Conservation (phyloP, 2,797 vertebrate species). For the Smutsia temminckii region DNA sequence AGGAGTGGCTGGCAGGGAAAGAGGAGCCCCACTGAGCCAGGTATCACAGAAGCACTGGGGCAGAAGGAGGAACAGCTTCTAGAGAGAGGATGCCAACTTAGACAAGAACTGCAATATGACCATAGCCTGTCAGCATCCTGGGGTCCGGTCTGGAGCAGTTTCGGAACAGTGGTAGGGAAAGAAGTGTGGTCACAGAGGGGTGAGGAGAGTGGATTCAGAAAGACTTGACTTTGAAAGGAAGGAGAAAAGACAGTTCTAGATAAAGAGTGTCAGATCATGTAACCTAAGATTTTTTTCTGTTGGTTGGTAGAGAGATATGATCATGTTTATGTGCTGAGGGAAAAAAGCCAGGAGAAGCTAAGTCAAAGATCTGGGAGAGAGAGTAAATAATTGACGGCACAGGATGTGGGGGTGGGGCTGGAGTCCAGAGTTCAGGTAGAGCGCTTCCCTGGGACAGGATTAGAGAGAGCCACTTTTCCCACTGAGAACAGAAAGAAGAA, state of each 20-base stretch:
- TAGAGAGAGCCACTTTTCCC: neutral
- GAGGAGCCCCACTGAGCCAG: neutral
- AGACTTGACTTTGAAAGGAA: neutral
- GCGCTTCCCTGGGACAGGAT: neutral
- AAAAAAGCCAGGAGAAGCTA: constrained; percentile 20
- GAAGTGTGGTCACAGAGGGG: too few relatives aligned
- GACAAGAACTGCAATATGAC: constrained; percentile 51
- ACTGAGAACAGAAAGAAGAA: neutral
- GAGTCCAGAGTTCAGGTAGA: constrained; percentile 44
- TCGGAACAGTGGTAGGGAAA: neutral
- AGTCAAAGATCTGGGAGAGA: neutral
- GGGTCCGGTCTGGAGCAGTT: neutral
- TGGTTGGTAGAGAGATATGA: constrained; percentile 11
- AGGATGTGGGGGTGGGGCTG: neutral
- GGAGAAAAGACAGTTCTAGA: neutral
- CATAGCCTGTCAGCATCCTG: neutral
- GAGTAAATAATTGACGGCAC: constrained; percentile 63
- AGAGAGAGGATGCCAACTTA: constrained; percentile 9
- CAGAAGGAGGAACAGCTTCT: neutral
- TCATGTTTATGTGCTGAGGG: neutral
- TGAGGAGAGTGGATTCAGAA: neutral
- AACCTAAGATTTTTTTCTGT: neutral
- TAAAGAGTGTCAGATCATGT: neutral
- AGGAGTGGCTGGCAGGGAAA: neutral
- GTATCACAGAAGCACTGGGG: neutral